Evolutionary conservation across 2,113 vertebrate genomes (phyloP).

Genomic region (Hemiscyllium ocellatum): DNA sequence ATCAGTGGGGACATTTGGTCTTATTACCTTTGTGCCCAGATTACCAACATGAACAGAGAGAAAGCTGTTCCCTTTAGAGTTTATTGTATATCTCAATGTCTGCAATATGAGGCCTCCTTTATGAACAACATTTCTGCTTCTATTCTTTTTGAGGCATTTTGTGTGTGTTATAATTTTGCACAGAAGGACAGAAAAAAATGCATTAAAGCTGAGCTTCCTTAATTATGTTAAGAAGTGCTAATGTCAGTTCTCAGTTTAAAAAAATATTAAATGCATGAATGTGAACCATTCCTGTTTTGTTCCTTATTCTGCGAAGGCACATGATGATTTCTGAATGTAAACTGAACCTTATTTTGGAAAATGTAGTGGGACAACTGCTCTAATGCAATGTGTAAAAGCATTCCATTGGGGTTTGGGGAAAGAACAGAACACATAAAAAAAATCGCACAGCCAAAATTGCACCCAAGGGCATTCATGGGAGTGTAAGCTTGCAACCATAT

Average conservation of each 20-base stretch:
- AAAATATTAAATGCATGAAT: background rate
- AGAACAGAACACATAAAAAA: slow-evolving; percentile 54
- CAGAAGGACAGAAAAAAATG: background rate
- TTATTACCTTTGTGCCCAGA: slow-evolving; percentile 45
- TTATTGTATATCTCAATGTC: slow-evolving; percentile 28
- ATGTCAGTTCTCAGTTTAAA: background rate
- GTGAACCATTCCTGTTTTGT: background rate
- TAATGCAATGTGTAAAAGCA: slow-evolving; percentile 42
- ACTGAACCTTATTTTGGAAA: background rate
- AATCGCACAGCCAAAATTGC: slow-evolving; percentile 55
- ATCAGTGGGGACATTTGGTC: slow-evolving; percentile 46
- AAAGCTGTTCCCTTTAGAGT: slow-evolving; percentile 30
- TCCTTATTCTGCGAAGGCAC: background rate
- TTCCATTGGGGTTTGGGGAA: slow-evolving; percentile 58
- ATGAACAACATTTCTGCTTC: slow-evolving; percentile 20
- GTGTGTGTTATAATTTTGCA: background rate
- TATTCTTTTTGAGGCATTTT: slow-evolving; percentile 7
- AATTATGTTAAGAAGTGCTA: background rate
- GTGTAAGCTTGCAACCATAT: slow-evolving; percentile 49
- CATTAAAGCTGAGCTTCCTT: background rate
- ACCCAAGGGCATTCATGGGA: slow-evolving; percentile 50
- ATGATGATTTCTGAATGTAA: background rate
- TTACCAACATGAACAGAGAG: slow-evolving; percentile 22
- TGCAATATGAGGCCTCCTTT: slow-evolving; percentile 27
- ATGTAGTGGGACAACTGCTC: background rate